Evolutionary conservation across 2,888 invertebrate species (phyloP).

Genomic region (Spialia ferax): DNA sequence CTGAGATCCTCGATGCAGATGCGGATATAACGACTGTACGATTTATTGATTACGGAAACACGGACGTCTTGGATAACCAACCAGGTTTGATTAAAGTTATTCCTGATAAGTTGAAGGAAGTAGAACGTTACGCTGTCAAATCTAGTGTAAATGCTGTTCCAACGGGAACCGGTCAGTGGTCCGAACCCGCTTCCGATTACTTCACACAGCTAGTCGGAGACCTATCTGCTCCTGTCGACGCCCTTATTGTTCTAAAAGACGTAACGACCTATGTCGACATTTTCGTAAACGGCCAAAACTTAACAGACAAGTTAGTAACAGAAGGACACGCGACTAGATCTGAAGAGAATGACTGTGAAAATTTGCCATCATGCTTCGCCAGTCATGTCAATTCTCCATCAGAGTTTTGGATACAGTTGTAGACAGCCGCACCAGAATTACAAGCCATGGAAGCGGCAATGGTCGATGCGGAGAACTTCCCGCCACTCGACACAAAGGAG

Average conservation of each 20-base stretch:
- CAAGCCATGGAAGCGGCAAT: conserved; percentile 87
- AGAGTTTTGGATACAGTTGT: conserved; percentile 93
- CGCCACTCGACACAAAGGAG: conserved; percentile 73
- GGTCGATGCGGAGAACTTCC: conserved; percentile 83
- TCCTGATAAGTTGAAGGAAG: conserved; percentile 85
- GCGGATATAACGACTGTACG: conserved; percentile 91
- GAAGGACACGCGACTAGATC: conserved; percentile 86
- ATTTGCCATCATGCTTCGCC: conserved; percentile 89
- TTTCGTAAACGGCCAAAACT: conserved; percentile 86
- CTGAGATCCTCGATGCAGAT: conserved; percentile 93
- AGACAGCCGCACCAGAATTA: conserved; percentile 85
- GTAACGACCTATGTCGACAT: conserved; percentile 89
- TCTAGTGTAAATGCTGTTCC: conserved; percentile 90
- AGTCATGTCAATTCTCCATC: conserved; percentile 91
- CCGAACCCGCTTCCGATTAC: conserved; percentile 87
- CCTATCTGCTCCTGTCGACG: conserved; percentile 79
- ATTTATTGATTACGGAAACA: conserved; percentile 93
- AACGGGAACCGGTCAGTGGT: conserved; percentile 88
- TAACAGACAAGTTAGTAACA: conserved; percentile 87
- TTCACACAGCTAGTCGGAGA: conserved; percentile 83
- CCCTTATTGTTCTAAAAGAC: conserved; percentile 86
- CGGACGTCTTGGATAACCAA: conserved; percentile 90
- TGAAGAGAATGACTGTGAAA: conserved; percentile 82
- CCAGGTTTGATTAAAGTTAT: conserved; percentile 87
- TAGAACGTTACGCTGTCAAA: conserved; percentile 87